Evolutionary conservation across 2,113 vertebrate genomes (phyloP).

Genomic region (Syrrhaptes paradoxus): DNA sequence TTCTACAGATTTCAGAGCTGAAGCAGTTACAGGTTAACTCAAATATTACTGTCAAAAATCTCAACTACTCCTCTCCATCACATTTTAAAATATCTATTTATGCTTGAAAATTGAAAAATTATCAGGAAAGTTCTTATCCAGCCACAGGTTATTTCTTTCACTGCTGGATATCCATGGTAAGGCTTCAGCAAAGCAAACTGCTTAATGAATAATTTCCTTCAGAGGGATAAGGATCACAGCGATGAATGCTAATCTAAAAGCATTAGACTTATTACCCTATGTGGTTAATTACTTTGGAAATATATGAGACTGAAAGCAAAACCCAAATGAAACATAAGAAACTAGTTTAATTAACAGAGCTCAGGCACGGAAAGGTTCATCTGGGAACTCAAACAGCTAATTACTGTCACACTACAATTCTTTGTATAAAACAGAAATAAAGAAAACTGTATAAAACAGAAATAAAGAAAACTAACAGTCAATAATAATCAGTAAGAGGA

Average conservation of each 20-base stretch:
- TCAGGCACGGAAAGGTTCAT: conserved; percentile 32
- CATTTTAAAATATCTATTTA: conserved; percentile 80
- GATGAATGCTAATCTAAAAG: conserved; percentile 73
- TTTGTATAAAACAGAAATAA: conserved; percentile 28
- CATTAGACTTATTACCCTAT: conserved; percentile 65
- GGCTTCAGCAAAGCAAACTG: conserved; percentile 75
- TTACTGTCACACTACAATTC: conserved; percentile 35
- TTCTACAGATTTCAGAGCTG: conserved; percentile 24
- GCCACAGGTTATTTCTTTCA: conserved; percentile 80
- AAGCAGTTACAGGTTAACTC: conserved; percentile 15
- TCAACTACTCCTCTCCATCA: conserved; percentile 73
- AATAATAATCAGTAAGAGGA: conserved; percentile 3
- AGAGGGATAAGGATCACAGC: conserved; percentile 72
- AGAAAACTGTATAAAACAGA: conserved; percentile 17
- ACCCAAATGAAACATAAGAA: conserved; percentile 59
- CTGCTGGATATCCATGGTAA: conserved; percentile 67
- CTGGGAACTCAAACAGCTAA: conserved; percentile 29
- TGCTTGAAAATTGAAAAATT: conserved; percentile 87
- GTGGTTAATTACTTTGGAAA: conserved; percentile 76
- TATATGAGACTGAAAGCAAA: conserved; percentile 63
- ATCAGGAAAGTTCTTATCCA: conserved; percentile 78
- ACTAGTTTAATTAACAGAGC: conserved; percentile 61
- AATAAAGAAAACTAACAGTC: conserved; percentile 16
- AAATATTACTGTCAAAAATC: conserved; percentile 67
- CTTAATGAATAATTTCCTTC: conserved; percentile 74